Conservation (phyloP, 1,140 invertebrate genomes). For the Chelonus insularis region DNA sequence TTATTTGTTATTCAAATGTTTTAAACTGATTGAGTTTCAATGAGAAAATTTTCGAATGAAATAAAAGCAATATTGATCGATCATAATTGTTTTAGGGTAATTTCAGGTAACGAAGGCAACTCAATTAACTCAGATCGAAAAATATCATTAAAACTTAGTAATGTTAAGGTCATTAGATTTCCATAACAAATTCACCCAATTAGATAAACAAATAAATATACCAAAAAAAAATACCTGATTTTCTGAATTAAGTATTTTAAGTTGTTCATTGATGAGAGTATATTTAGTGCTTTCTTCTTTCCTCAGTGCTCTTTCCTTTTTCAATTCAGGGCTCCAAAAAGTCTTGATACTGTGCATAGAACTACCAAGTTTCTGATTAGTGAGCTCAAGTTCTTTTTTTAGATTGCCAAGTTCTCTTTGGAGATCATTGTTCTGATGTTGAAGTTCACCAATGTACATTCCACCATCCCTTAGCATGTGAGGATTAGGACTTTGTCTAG, state of each 20-base stretch:
- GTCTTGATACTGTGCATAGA: constrained; percentile 99
- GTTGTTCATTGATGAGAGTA: constrained; percentile 94
- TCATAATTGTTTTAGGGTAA: no score
- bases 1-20: no score
- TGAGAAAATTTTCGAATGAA: no score
- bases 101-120: no score
- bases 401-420: constrained; percentile 95
- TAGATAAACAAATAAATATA: no score
- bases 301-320: constrained; percentile 92
- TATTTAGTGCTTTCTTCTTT: constrained; percentile 99
- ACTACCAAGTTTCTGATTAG: constrained; percentile 97
- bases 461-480: constrained; percentile 58
- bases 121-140: no score
- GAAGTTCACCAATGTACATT: constrained; percentile 86
- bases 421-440: constrained; percentile 92
- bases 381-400: constrained; percentile 94
- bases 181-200: no score
- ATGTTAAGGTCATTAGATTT: no score
- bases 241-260: constrained; percentile 94
- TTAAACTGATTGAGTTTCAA: no score
- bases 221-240: no score
- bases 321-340: constrained; percentile 99
- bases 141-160: no score
- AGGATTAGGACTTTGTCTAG: constrained; percentile 75
- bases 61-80: no score